A percentile compares a stretch with the other conserved stretches of the same genome.
Evolutionary conservation across 2,888 invertebrate species (phyloP).

Genomic region (Diaprepes abbreviatus): DNA sequence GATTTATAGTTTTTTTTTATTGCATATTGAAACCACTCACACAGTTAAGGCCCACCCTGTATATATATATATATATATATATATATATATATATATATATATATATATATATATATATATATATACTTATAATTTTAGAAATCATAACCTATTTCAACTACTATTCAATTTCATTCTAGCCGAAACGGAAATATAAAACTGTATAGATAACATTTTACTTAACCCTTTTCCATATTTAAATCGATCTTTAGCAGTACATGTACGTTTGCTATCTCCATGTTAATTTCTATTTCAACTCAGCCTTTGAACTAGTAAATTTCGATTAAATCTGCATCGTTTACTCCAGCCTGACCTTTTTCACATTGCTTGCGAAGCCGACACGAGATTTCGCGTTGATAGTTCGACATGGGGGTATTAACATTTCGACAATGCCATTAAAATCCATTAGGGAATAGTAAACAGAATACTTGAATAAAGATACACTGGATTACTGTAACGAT

Average conservation of each 20-base stretch:
- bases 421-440: slow-evolving; percentile 7
- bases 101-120: no score
- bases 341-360: background rate
- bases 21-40: no score
- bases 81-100: no score
- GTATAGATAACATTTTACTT: no score
- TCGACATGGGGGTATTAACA: background rate
- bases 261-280: background rate
- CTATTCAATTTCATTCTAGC: no score
- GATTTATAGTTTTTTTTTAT: no score
- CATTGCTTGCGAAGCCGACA: background rate
- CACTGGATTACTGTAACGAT: no score
- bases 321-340: slow-evolving; percentile 5
- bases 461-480: slow-evolving; percentile 4
- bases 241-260: background rate
- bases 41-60: no score
- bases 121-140: no score
- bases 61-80: no score
- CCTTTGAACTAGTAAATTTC: slow-evolving; percentile 10
- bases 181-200: no score
- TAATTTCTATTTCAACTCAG: background rate
- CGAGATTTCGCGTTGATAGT: background rate
- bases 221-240: background rate
- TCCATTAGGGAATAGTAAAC: slow-evolving; percentile 2
- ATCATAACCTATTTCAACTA: no score